These are phyloP conservation scores for Trachemys scripta DNA, from an alignment of 2,113 vertebrate species.

Conservation along the genomic window DNA sequence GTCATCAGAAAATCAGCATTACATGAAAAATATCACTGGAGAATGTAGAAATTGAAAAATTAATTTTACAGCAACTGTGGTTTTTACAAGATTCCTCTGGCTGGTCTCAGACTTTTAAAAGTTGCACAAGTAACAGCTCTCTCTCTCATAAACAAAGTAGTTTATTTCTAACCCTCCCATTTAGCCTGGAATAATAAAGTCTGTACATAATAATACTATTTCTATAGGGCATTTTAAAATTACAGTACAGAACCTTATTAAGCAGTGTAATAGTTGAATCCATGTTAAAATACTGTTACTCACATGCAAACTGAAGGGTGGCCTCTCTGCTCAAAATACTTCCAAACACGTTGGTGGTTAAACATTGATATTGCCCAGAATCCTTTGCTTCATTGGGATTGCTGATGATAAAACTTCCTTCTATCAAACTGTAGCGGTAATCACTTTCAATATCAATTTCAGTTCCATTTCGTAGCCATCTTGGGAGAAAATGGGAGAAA, in stretches of 20 bases:
- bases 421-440: slow-evolving; percentile 89
- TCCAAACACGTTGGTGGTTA: slow-evolving; percentile 88
- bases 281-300: slow-evolving; percentile 77
- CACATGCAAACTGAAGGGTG: slow-evolving; percentile 94
- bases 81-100: not conserved
- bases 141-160: not conserved
- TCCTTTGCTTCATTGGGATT: slow-evolving; percentile 89
- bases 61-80: not conserved
- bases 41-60: not conserved
- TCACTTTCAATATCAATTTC: slow-evolving; percentile 86
- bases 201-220: not conserved
- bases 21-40: not conserved
- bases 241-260: not conserved
- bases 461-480: slow-evolving; percentile 94
- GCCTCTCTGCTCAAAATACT: slow-evolving; percentile 91
- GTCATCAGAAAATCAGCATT: not conserved
- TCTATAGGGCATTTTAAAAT: not conserved
- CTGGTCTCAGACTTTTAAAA: not conserved
- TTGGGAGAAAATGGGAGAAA: slow-evolving; percentile 61
- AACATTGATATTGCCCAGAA: slow-evolving; percentile 92
- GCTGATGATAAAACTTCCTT: slow-evolving; percentile 91
- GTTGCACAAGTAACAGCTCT: not conserved
- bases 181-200: not conserved
- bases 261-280: not conserved
- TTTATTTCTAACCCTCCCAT: not conserved